Evolutionary conservation across 2,888 invertebrate species (phyloP).

Genomic region (Apantesis nais): DNA sequence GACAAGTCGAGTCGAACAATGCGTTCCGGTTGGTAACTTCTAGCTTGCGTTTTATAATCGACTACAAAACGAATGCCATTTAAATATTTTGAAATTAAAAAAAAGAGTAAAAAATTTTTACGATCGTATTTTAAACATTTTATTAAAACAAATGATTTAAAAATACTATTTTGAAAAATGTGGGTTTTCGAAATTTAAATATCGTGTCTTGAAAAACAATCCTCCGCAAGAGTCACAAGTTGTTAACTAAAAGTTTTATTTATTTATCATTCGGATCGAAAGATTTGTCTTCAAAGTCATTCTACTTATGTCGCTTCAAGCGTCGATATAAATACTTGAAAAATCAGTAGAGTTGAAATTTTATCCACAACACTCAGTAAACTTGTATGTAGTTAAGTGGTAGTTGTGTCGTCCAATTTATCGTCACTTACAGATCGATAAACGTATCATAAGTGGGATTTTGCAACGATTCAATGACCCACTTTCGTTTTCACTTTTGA

Average conservation of each 20-base stretch:
- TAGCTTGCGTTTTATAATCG: not conserved
- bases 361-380: not conserved
- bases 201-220: not conserved
- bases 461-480: conserved; percentile 33
- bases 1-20: not conserved
- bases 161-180: not conserved
- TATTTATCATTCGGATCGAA: too few relatives aligned
- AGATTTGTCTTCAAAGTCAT: not conserved
- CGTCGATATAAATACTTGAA: not conserved
- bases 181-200: not conserved
- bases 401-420: conserved; percentile 1
- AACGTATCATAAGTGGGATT: conserved; percentile 16
- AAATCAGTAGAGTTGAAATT: not conserved
- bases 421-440: conserved; percentile 12
- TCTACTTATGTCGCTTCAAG: not conserved
- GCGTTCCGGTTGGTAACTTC: not conserved
- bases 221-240: not conserved
- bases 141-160: not conserved
- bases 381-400: not conserved
- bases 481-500: conserved; percentile 42
- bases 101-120: not conserved
- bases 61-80: not conserved
- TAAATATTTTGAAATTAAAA: not conserved
- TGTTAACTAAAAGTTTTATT: too few relatives aligned
- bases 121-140: not conserved